Percentiles rank a stretch among this genome's conserved stretches.
Conservation (phyloP, 2,888 invertebrate genomes). For the Lasioglossum vierecki region DNA sequence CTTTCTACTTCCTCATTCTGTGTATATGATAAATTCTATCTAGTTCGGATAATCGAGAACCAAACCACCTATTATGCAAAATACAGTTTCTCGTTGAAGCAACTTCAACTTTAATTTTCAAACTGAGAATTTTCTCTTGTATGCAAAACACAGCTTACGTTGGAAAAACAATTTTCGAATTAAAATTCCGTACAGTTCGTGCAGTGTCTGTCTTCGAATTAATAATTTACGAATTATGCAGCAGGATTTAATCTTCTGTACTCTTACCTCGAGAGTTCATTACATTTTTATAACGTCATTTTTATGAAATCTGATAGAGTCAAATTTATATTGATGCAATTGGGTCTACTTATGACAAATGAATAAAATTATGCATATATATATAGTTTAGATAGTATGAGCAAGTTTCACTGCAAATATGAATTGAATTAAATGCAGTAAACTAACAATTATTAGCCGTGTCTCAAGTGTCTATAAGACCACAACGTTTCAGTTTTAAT, state of each 20-base stretch:
- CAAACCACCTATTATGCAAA: neutral
- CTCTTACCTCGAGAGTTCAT: neutral
- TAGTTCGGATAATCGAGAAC: neutral
- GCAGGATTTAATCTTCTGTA: neutral
- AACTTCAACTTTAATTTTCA: neutral
- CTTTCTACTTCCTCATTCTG: constrained; percentile 41
- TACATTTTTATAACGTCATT: too few relatives aligned
- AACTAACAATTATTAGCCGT: neutral
- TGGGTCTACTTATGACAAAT: neutral
- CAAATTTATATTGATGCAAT: neutral
- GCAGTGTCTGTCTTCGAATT: too few relatives aligned
- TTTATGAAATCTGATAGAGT: too few relatives aligned
- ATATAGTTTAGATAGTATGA: too few relatives aligned
- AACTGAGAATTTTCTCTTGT: neutral
- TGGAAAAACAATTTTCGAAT: neutral
- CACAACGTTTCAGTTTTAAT: neutral
- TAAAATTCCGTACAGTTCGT: neutral
- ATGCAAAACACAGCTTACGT: neutral
- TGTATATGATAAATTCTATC: neutral
- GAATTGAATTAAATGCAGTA: neutral
- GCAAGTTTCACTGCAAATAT: neutral
- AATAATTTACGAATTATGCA: too few relatives aligned
- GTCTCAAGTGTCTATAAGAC: neutral
- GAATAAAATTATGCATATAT: too few relatives aligned
- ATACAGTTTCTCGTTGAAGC: neutral